A percentile compares a stretch with the other conserved stretches of the same genome.
These are phyloP conservation scores for Pygoscelis adeliae DNA, from an alignment of 2,113 vertebrate species.

Conservation along the genomic window DNA sequence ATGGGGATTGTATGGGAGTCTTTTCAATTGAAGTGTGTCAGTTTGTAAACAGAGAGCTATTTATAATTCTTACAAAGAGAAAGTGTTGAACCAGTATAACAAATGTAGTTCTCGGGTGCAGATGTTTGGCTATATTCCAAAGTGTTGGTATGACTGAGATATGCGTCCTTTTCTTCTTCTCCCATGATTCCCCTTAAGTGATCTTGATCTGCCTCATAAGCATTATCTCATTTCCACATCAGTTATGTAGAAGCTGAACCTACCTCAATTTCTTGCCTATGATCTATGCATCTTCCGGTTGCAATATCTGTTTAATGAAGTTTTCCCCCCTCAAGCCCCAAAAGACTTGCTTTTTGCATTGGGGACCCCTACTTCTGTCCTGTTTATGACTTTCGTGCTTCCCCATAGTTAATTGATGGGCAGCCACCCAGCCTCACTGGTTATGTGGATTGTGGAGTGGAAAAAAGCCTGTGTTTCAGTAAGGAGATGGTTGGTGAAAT, in stretches of 20 bases:
- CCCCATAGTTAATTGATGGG: neutral
- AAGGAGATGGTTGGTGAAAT: neutral
- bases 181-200: neutral
- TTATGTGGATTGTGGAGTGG: neutral
- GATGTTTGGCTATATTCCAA: neutral
- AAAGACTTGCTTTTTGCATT: neutral
- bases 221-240: neutral
- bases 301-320: neutral
- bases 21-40: neutral
- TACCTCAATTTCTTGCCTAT: neutral
- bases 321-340: neutral
- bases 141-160: neutral
- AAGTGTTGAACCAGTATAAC: neutral
- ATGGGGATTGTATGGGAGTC: neutral
- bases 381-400: rapidly evolving
- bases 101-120: neutral
- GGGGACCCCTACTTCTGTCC: neutral
- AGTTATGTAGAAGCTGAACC: neutral
- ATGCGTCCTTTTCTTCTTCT: neutral
- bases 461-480: neutral
- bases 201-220: neutral
- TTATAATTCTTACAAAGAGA: neutral
- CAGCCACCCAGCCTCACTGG: neutral
- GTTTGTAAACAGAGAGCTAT: neutral
- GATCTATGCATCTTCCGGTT: neutral